A percentile compares a stretch with the other conserved stretches of the same genome.
Conservation (phyloP, 2,888 invertebrate genomes). For the Laothoe populi region DNA sequence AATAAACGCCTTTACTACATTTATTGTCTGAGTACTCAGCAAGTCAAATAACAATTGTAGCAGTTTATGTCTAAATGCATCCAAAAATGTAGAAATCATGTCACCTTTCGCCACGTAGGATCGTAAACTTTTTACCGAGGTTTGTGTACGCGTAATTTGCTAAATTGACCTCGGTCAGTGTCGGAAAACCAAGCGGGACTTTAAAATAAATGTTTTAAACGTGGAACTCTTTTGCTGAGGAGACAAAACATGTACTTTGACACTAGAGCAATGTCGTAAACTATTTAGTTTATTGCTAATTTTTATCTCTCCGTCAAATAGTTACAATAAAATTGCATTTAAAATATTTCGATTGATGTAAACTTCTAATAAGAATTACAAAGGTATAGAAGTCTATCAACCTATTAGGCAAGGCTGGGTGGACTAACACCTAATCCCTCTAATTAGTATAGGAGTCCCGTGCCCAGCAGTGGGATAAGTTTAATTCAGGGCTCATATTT, state of each 20-base stretch:
- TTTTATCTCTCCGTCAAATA: not conserved
- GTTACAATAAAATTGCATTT: too few species aligned
- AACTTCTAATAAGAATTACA: too few species aligned
- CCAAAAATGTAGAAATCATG: conserved; percentile 1
- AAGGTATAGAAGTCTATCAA: too few species aligned
- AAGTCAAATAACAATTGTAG: not conserved
- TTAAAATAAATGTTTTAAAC: conserved; percentile 15
- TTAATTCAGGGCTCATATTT: too few species aligned
- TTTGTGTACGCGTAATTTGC: not conserved
- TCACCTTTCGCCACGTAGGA: not conserved
- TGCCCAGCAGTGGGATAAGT: too few species aligned
- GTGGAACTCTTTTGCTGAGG: not conserved
- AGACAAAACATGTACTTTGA: not conserved
- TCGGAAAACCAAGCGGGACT: not conserved
- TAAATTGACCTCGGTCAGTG: not conserved
- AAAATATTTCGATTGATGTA: too few species aligned
- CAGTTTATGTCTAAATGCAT: not conserved
- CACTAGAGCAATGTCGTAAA: not conserved
- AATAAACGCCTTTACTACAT: not conserved
- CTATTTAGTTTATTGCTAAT: not conserved
- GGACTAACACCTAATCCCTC: too few species aligned
- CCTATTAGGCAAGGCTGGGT: too few species aligned
- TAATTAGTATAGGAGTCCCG: too few species aligned
- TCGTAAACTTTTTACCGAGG: conserved; percentile 13
- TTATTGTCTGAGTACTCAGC: not conserved